A percentile compares a stretch with the other conserved stretches of the same genome.
These are phyloP conservation scores for Pleuronectes platessa DNA, from an alignment of 2,113 vertebrate species.

Conservation along the genomic window DNA sequence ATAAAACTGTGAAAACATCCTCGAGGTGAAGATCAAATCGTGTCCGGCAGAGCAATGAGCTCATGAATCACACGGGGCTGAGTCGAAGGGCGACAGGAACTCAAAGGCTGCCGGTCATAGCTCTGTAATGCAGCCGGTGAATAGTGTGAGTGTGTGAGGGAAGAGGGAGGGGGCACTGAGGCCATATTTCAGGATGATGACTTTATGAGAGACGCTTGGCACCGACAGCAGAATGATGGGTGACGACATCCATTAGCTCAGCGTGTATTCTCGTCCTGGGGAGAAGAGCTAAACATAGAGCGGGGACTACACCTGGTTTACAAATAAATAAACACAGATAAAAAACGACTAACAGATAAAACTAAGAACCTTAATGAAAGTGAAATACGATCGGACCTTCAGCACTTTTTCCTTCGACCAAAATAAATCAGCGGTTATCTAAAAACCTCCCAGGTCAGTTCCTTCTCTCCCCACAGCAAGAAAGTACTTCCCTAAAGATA, in stretches of 20 bases:
- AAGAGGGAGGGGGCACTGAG: slow-evolving; percentile 42
- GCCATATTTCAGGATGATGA: slow-evolving; percentile 69
- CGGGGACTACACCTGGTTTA: slow-evolving; percentile 4
- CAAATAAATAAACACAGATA: neutral
- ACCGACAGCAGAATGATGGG: slow-evolving; percentile 53
- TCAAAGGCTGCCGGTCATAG: slow-evolving; percentile 7
- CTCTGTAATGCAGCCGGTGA: slow-evolving; percentile 11
- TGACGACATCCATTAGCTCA: slow-evolving; percentile 67
- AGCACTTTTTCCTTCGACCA: too few relatives aligned
- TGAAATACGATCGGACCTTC: too few relatives aligned
- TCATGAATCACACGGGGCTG: slow-evolving; percentile 53
- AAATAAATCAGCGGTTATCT: too few relatives aligned
- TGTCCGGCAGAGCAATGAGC: slow-evolving; percentile 42
- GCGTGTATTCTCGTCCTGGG: slow-evolving; percentile 23
- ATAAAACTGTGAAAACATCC: slow-evolving; percentile 21
- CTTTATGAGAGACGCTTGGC: slow-evolving; percentile 62
- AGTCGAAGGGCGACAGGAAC: neutral
- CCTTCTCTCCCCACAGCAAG: neutral
- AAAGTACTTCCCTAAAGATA: slow-evolving; percentile 14
- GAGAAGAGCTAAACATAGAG: slow-evolving; percentile 53
- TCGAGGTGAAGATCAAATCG: slow-evolving; percentile 29
- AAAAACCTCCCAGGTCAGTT: too few relatives aligned
- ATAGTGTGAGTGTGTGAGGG: neutral
- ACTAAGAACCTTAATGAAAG: neutral
- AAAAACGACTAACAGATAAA: neutral